Evolutionary conservation across 2,113 vertebrate species (phyloP).

Genomic region (Anseranas semipalmata): DNA sequence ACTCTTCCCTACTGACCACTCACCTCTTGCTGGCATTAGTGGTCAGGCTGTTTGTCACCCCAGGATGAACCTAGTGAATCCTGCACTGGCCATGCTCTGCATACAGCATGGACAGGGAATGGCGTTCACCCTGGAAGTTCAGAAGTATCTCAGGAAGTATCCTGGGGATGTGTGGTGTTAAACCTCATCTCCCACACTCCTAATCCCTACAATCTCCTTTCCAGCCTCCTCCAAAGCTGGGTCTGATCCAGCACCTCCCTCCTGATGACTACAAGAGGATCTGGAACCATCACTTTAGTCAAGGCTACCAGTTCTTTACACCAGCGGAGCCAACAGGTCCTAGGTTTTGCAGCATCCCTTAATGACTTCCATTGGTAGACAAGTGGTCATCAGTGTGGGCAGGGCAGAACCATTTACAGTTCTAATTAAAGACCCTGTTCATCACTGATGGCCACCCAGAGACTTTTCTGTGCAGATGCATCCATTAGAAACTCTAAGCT

Average conservation of each 20-base stretch:
- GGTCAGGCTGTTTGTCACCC: neutral
- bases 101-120: neutral
- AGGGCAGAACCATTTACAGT: neutral
- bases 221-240: neutral
- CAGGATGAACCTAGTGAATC: neutral
- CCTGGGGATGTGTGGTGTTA: neutral
- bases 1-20: neutral
- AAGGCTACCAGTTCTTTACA: neutral
- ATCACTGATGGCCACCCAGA: neutral
- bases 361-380: neutral
- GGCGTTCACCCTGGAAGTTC: neutral
- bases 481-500: neutral
- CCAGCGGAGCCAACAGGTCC: neutral
- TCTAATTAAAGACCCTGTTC: neutral
- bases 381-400: neutral
- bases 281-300: neutral
- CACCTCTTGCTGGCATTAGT: neutral
- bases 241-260: neutral
- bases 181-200: neutral
- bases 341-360: neutral
- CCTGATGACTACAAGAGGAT: neutral
- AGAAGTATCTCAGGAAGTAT: neutral
- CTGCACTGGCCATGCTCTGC: neutral
- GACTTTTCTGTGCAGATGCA: neutral
- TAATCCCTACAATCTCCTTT: neutral